Conservation (phyloP, 2,888 invertebrate genomes). For the Troides helena region DNA sequence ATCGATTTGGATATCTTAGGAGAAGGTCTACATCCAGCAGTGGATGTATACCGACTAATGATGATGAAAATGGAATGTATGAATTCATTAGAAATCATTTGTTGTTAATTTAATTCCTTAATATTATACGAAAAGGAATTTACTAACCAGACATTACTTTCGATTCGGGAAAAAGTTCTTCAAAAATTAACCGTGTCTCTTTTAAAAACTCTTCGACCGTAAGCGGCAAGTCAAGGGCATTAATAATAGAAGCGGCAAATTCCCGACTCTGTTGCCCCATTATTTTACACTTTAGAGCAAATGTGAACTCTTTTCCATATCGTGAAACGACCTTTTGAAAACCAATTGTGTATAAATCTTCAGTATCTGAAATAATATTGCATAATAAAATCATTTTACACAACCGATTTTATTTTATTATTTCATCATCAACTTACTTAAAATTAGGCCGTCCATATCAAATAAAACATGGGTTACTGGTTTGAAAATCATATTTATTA, state of each 20-base stretch:
- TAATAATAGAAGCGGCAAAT: conserved; percentile 80
- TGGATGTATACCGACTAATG: no score
- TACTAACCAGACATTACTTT: conserved; percentile 84
- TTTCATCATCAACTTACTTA: conserved; percentile 54
- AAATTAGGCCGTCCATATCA: conserved; percentile 71
- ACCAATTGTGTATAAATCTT: conserved; percentile 86
- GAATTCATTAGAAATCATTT: no score
- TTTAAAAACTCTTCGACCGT: conserved; percentile 83
- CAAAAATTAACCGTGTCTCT: conserved; percentile 77
- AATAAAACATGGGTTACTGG: conserved; percentile 76
- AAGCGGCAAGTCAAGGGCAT: conserved; percentile 82
- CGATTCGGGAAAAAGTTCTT: conserved; percentile 81
- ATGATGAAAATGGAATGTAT: no score
- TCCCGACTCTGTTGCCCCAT: conserved; percentile 87
- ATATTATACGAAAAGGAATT: conserved; percentile 33
- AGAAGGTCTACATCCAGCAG: no score
- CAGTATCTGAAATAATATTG: conserved; percentile 84
- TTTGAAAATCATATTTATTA: conserved; percentile 45
- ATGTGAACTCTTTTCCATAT: conserved; percentile 88
- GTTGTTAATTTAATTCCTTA: no score
- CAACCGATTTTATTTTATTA: conserved; percentile 7
- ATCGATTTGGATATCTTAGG: no score
- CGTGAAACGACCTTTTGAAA: conserved; percentile 83
- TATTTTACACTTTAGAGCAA: conserved; percentile 85
- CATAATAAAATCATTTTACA: not conserved